Conservation (phyloP, 1,140 invertebrate genomes). For the Dolichoris vasculosae region DNA sequence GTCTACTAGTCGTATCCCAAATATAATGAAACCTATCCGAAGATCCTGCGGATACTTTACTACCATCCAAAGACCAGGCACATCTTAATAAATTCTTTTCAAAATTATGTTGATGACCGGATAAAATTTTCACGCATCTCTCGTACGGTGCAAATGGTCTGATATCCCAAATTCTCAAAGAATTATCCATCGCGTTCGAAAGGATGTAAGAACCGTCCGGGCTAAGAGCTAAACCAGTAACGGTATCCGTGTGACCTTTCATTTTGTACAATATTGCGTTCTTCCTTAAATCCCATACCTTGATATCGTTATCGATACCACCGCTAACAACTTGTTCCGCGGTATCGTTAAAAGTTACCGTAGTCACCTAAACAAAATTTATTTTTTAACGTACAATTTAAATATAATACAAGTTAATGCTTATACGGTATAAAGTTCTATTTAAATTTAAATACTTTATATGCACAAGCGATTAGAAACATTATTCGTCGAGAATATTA, state of each 20-base stretch:
- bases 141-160: constrained; percentile 89
- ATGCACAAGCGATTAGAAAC: neutral
- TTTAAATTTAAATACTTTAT: neutral
- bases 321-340: constrained; percentile 92
- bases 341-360: constrained; percentile 96
- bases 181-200: constrained; percentile 98
- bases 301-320: constrained; percentile 98
- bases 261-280: constrained; percentile 90
- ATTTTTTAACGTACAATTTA: neutral
- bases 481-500: neutral
- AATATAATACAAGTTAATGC: constrained; percentile 3
- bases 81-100: constrained; percentile 92
- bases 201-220: constrained; percentile 96
- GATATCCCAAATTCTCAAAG: constrained; percentile 88
- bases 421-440: neutral
- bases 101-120: constrained; percentile 98
- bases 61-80: constrained; percentile 88
- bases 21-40: constrained; percentile 97
- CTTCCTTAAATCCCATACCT: constrained; percentile 98
- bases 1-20: constrained; percentile 94
- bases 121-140: constrained; percentile 93
- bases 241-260: constrained; percentile 92
- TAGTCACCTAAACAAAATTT: constrained; percentile 78
- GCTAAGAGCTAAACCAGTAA: constrained; percentile 94
- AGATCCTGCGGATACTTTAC: constrained; percentile 89